Percentiles rank a stretch among this genome's conserved stretches.
phyloP scores from a whole-genome alignment of 1,140 invertebrate species.

The Ceratosolen solmsi region DNA sequence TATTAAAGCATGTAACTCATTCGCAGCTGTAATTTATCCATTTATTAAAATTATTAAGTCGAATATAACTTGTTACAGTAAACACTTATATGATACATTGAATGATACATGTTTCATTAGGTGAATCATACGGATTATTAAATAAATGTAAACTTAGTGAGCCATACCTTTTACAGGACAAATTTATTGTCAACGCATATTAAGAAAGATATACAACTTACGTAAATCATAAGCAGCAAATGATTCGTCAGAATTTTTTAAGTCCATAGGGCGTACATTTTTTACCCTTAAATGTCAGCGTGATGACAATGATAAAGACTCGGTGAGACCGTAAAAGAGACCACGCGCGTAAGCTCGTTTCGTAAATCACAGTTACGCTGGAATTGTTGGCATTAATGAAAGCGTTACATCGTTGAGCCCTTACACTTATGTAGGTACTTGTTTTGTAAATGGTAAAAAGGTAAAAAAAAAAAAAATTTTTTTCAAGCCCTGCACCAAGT shows the following conservation, averaged over 20 bases:
- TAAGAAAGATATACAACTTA: constrained; percentile 49
- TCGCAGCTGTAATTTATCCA: background rate
- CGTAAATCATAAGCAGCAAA: constrained; percentile 50
- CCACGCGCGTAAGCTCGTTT: constrained; percentile 54
- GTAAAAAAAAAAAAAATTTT: constrained; percentile 21
- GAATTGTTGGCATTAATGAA: constrained; percentile 66
- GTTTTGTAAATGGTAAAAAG: constrained; percentile 32
- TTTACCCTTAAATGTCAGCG: constrained; percentile 50
- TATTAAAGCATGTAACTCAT: background rate
- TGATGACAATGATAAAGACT: constrained; percentile 52
- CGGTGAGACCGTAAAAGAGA: constrained; percentile 43
- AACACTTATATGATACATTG: background rate
- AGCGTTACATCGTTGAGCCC: constrained; percentile 58
- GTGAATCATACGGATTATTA: constrained; percentile 45
- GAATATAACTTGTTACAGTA: background rate
- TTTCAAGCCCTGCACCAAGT: constrained; percentile 19
- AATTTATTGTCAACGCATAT: constrained; percentile 50
- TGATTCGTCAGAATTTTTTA: constrained; percentile 51
- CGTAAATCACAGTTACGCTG: constrained; percentile 63
- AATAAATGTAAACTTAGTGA: constrained; percentile 41
- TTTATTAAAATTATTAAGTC: background rate
- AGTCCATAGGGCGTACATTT: constrained; percentile 45
- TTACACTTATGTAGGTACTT: constrained; percentile 28
- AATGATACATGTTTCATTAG: constrained; percentile 40
- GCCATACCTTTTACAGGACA: constrained; percentile 23